phyloP scores from a whole-genome alignment of 2,888 invertebrate species.

The Cacoxenus indagator region DNA sequence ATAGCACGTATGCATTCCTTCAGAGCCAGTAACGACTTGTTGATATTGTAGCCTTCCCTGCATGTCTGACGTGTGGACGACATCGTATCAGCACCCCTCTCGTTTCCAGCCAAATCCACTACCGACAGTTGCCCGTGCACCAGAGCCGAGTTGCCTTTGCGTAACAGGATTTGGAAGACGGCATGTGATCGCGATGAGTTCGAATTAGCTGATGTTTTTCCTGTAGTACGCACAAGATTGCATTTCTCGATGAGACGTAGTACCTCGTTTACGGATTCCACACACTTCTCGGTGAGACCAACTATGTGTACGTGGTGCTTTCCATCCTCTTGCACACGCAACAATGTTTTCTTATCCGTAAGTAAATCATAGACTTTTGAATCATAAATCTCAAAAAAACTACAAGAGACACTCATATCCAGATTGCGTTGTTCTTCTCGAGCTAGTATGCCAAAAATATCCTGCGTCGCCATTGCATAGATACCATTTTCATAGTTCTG shows the following conservation, averaged over 20 bases:
- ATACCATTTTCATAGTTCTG: constrained; percentile 97
- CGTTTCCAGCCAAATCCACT: constrained; percentile 97
- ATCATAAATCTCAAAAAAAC: constrained; percentile 99
- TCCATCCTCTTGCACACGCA: constrained; percentile 96
- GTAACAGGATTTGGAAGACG: constrained; percentile 95
- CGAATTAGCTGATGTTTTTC: constrained; percentile 96
- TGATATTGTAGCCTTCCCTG: constrained; percentile 72
- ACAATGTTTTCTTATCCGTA: constrained; percentile 87
- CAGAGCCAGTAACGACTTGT: constrained; percentile 86
- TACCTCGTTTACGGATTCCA: constrained; percentile 91
- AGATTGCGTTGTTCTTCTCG: constrained; percentile 84
- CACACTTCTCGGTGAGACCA: constrained; percentile 91
- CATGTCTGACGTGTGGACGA: constrained; percentile 94
- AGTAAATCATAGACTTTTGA: too few species aligned
- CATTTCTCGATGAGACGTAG: constrained; percentile 91
- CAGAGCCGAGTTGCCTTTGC: constrained; percentile 80
- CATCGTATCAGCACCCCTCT: constrained; percentile 97
- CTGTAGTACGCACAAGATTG: constrained; percentile 92
- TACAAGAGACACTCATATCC: constrained; percentile 89
- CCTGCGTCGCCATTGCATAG: constrained; percentile 95
- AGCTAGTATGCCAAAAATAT: constrained; percentile 88
- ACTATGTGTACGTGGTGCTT: constrained; percentile 98
- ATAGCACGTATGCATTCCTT: constrained; percentile 98
- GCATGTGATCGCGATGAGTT: too few species aligned
- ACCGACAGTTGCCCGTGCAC: constrained; percentile 98